Conservation (phyloP, 2,113 vertebrate species). For the Malurus alboscapulatus region DNA sequence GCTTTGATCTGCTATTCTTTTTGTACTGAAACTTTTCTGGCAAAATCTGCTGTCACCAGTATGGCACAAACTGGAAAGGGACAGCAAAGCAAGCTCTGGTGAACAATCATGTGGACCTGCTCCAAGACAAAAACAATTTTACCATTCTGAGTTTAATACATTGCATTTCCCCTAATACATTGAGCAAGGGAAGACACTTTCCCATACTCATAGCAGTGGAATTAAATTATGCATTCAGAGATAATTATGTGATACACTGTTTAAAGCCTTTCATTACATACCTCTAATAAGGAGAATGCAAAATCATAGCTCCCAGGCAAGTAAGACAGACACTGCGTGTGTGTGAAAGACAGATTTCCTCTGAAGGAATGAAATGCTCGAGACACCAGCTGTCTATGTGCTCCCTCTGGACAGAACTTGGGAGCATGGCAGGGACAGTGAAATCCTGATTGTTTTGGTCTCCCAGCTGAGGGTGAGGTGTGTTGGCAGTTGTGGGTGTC, state of each 20-base stretch:
- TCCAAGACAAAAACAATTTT: not conserved
- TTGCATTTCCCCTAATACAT: not conserved
- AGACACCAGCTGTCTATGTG: not conserved
- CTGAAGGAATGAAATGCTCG: not conserved
- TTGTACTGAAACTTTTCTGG: not conserved
- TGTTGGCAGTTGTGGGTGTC: not conserved
- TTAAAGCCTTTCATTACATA: not conserved
- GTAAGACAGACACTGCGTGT: not conserved
- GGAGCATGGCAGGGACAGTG: fast-evolving
- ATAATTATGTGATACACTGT: not conserved
- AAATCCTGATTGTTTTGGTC: not conserved
- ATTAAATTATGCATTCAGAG: slow-evolving; percentile 14
- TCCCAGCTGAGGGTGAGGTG: not conserved
- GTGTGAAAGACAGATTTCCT: not conserved
- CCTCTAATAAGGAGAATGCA: not conserved
- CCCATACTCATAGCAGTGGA: not conserved
- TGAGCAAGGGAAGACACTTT: not conserved
- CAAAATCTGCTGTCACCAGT: not conserved
- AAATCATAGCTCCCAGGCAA: not conserved
- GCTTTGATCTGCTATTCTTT: not conserved
- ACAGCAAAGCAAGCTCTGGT: not conserved
- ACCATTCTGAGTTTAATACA: not conserved
- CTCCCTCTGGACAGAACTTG: not conserved
- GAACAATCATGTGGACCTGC: not conserved
- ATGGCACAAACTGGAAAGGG: not conserved